Evolutionary conservation across 2,888 invertebrate genomes (phyloP).

Genomic region (Oeneis ivallda): DNA sequence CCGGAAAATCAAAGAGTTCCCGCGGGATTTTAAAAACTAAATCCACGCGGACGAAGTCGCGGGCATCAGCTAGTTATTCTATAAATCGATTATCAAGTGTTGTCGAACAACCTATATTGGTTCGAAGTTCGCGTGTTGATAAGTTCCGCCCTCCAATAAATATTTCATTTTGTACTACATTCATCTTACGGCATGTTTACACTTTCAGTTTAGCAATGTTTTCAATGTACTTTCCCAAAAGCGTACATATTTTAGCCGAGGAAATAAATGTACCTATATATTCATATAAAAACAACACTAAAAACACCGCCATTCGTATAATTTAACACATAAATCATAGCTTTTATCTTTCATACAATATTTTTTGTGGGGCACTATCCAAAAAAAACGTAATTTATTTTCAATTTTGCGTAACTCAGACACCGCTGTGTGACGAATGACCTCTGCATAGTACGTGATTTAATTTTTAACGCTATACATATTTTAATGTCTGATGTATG

Average conservation of each 20-base stretch:
- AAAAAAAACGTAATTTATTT: constrained; percentile 30
- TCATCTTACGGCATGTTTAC: background rate
- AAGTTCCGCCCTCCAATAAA: too few relatives aligned
- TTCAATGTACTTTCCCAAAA: background rate
- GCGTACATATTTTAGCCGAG: background rate
- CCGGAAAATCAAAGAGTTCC: too few relatives aligned
- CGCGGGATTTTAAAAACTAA: too few relatives aligned
- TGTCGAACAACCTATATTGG: too few relatives aligned
- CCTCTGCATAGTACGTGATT: constrained; percentile 29
- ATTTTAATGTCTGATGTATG: constrained; percentile 24
- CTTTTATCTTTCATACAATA: constrained; percentile 17
- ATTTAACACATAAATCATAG: constrained; percentile 28
- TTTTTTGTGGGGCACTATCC: constrained; percentile 22
- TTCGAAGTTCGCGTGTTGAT: too few relatives aligned
- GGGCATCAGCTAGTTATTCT: too few relatives aligned
- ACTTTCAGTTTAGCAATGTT: background rate
- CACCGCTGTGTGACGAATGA: constrained; percentile 32
- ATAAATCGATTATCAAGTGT: too few relatives aligned
- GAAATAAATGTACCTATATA: background rate
- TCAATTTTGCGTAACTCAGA: constrained; percentile 32
- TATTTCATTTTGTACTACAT: too few relatives aligned
- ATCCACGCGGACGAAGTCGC: too few relatives aligned
- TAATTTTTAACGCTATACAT: constrained; percentile 29
- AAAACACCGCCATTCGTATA: constrained; percentile 48
- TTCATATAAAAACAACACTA: constrained; percentile 4